Evolutionary conservation across 2,113 vertebrate genomes (phyloP).

Genomic region (Entomyzon cyanotis): DNA sequence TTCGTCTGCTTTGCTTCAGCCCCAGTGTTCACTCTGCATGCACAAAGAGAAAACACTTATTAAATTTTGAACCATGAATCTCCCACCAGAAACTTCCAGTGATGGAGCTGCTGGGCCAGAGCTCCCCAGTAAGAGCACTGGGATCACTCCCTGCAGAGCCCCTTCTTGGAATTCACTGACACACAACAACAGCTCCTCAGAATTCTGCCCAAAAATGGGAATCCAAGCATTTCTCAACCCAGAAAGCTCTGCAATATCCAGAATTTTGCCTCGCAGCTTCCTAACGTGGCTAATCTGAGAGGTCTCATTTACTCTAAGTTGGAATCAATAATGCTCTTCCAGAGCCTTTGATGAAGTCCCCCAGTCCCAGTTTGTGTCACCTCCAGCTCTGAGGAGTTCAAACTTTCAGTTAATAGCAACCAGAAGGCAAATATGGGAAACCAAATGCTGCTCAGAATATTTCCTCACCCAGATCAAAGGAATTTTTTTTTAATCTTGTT

Average conservation of each 20-base stretch:
- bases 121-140: neutral
- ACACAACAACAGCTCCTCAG: fast-evolving
- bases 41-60: neutral
- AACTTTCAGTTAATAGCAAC: neutral
- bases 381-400: neutral
- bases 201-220: neutral
- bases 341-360: neutral
- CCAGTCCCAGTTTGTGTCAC: neutral
- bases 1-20: neutral
- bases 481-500: neutral
- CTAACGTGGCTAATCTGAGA: neutral
- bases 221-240: neutral
- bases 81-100: neutral
- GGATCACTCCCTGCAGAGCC: neutral
- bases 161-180: fast-evolving
- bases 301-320: neutral
- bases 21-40: neutral
- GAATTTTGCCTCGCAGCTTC: neutral
- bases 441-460: neutral
- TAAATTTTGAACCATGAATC: neutral
- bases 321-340: neutral
- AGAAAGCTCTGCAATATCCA: neutral
- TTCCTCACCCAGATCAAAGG: neutral
- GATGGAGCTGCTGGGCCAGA: neutral
- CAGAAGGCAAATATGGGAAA: neutral